Conservation (phyloP, 2,888 invertebrate genomes). For the Bombyx huttoni region DNA sequence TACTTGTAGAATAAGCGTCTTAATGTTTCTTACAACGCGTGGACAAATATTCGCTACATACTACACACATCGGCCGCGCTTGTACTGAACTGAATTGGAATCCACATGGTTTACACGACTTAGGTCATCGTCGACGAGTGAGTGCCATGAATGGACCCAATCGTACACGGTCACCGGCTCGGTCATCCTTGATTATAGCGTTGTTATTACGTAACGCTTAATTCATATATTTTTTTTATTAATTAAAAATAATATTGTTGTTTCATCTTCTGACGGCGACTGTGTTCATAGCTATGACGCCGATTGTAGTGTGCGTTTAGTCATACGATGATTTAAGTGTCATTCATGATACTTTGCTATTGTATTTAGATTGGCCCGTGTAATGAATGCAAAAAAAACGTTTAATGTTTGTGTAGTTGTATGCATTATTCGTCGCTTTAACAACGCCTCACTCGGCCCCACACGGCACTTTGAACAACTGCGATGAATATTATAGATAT, state of each 20-base stretch:
- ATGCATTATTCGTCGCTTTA: neutral
- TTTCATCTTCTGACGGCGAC: conserved; percentile 8
- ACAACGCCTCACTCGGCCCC: too few relatives aligned
- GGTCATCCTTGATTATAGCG: conserved; percentile 44
- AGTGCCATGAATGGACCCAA: conserved; percentile 47
- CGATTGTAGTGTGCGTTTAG: neutral
- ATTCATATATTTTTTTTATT: conserved; percentile 21
- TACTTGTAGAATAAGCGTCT: conserved; percentile 7
- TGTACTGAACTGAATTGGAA: conserved; percentile 19
- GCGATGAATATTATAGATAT: too few relatives aligned
- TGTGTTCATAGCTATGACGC: neutral
- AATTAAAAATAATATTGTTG: conserved; percentile 21
- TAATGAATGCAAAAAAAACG: neutral
- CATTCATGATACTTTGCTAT: conserved; percentile 1
- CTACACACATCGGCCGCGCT: conserved; percentile 18
- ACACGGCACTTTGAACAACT: too few relatives aligned
- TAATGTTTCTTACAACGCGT: conserved; percentile 20
- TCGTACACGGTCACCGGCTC: conserved; percentile 37
- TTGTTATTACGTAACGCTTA: conserved; percentile 38
- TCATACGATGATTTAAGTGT: neutral
- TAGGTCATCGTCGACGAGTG: conserved; percentile 37
- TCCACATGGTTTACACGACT: conserved; percentile 26
- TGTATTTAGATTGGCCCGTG: conserved; percentile 3
- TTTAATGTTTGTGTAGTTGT: too few relatives aligned
- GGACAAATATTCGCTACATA: conserved; percentile 30